Base-by-base conservation (phyloP, 2,797 vertebrate genomes). In the Ciconia nigra region DNA sequence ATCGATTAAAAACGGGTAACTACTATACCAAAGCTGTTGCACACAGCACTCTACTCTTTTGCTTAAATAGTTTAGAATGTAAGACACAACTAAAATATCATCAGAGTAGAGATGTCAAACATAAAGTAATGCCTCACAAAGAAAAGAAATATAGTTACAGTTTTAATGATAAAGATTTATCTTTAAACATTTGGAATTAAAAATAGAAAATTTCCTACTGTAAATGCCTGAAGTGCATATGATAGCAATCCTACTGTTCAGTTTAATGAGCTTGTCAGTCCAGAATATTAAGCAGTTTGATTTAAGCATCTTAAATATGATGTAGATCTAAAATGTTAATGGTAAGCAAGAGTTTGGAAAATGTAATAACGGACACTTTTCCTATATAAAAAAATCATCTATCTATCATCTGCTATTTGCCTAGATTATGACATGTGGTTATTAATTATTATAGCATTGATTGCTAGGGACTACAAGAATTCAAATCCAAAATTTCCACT, bases 101-200 rank as follows among this genome's bases (percentile, higher is more conserved):
- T 91, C 49, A 65, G 24, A 94, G 33, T 5, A 52, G 44, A 80
- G 55, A 76, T 33, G 72, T 54, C 22, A 44, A 96, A 93, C 10
- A 63, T n/a, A 73, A 4, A 83, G 33, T 44, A 86, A 69, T 37
- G 47, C 9, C n/a, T 85, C 42, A 92, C 49, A 87, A 62, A 87
- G 33, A 67, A 85, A 96, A 78, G 46, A 92, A 94, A 78, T 13
- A 59, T 41, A 81, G 37, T 91, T 93, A 66, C 11, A 37, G 37
- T 47, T 67, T 78, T 90, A 93, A 84, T 2, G 33, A 93, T 33
- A 89, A 57, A 87, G 35, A 79, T 66, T 90, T 91, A 29, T 71
- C 80, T 91, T 89, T 61, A 90, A 97, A 96, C 33, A 31, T 46
- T 96, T 96, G 42, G 73, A 96, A 95, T 80, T 90, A 93, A 96